Base-by-base conservation (phyloP, 2,113 vertebrate genomes). In the Brachyhypopomus occidentalis region DNA sequence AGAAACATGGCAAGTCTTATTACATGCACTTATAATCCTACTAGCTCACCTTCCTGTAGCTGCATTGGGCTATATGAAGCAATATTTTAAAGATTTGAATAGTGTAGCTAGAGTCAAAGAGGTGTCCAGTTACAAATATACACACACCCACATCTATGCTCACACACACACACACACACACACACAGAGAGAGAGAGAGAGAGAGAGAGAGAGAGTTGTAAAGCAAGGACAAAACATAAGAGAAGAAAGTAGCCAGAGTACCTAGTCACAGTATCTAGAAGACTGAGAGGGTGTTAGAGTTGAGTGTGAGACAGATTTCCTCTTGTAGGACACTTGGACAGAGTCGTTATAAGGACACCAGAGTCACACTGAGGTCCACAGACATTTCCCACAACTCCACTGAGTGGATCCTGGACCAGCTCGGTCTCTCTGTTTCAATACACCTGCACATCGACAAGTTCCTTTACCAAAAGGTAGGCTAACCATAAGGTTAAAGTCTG, bases 91-190 rank as follows among this genome's bases (percentile, higher is more conserved):
- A 64, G 20, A 72, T 59, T 67, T 30, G 14, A 48, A 67, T 76
- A 75, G 77, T 83, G 78, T 71, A 83, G 83, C 73, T 83, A 59
- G 36, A 75, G 76, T 56, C 38, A 83, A 81, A 87, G 86, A 80
- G 89, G 92, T 93, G 86, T 94, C 90, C 74, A 58, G 81, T 94
- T 92, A 86, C 86, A 87, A 41, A 82, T 59, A 63, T 63, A 84
- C 58, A 84, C 82, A 79, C 70, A 80, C 79, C 74, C 64, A 76
- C 74, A 72, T 72, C n/a, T n/a, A n/a, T n/a, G n/a, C n/a, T n/a
- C n/a, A n/a, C n/a, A n/a, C n/a, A 86, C 86, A 87, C 34, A 82
- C 58, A 63, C 55, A 84, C 58, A 84, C 82, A 79, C 70, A 80
- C 79, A 72, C 64, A 76, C 74, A 72, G 71, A 66, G 66, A 56